Evolutionary conservation across 2,888 invertebrate genomes (phyloP).

Genomic region (Stenoptilia bipunctidactyla): DNA sequence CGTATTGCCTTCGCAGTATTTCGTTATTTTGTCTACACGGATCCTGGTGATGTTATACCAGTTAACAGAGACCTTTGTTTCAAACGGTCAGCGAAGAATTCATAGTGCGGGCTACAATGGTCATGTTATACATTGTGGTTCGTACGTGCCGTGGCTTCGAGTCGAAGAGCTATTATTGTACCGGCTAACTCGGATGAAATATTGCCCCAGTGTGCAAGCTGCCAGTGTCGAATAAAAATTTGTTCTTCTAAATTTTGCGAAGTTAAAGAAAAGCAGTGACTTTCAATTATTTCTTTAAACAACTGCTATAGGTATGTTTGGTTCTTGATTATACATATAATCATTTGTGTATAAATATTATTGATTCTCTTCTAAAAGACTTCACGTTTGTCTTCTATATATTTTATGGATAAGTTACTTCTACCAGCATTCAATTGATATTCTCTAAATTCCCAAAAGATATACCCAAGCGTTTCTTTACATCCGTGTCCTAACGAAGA

Average conservation of each 20-base stretch:
- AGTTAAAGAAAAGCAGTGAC: slow-evolving; percentile 54
- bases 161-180: slow-evolving; percentile 66
- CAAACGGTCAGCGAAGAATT: slow-evolving; percentile 21
- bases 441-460: too few species aligned
- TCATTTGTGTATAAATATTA: too few species aligned
- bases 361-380: too few species aligned
- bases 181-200: slow-evolving; percentile 68
- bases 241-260: slow-evolving; percentile 56
- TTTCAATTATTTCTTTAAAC: too few species aligned
- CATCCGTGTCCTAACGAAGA: too few species aligned
- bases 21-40: slow-evolving; percentile 68
- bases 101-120: slow-evolving; percentile 35
- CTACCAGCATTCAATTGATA: too few species aligned
- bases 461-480: too few species aligned
- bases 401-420: too few species aligned
- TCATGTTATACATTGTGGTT: slow-evolving; percentile 55
- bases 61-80: slow-evolving; percentile 26
- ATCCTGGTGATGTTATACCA: slow-evolving; percentile 32
- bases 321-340: too few species aligned
- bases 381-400: too few species aligned
- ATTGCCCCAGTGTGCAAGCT: slow-evolving; percentile 64
- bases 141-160: slow-evolving; percentile 68
- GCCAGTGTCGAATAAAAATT: slow-evolving; percentile 57
- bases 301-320: too few species aligned
- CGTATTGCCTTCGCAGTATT: slow-evolving; percentile 67